A percentile compares a stretch with the other conserved stretches of the same genome.
phyloP scores from a whole-genome alignment of 2,888 invertebrate species.

The Cheilosia vulpina region DNA sequence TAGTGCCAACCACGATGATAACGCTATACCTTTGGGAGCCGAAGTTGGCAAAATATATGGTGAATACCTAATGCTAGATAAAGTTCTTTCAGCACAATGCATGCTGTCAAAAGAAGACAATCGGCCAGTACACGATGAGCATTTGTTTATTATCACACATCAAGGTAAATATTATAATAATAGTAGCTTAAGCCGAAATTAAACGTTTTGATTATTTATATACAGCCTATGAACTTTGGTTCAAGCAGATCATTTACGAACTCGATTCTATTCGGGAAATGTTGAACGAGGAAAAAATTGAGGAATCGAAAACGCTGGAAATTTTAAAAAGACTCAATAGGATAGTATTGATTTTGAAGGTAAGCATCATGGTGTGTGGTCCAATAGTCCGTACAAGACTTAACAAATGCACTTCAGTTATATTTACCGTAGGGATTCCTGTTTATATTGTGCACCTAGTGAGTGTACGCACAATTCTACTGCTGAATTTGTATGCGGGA shows the following conservation, averaged over 20 bases:
- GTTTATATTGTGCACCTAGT: too few species aligned
- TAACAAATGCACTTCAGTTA: too few species aligned
- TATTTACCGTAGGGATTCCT: too few species aligned
- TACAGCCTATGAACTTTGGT: slow-evolving; percentile 99
- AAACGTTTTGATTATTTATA: background rate
- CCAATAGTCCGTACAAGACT: too few species aligned
- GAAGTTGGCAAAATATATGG: slow-evolving; percentile 94
- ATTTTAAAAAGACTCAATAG: slow-evolving; percentile 96
- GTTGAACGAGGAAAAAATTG: slow-evolving; percentile 90
- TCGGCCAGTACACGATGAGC: slow-evolving; percentile 96
- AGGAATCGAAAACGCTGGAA: slow-evolving; percentile 96
- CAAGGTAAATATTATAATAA: slow-evolving; percentile 90
- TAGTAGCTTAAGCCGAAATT: background rate
- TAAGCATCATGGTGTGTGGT: slow-evolving; percentile 81
- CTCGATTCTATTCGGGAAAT: slow-evolving; percentile 95
- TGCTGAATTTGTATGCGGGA: too few species aligned
- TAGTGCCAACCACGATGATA: slow-evolving; percentile 79
- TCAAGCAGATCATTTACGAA: slow-evolving; percentile 99
- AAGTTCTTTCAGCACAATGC: slow-evolving; percentile 91
- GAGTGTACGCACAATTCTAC: too few species aligned
- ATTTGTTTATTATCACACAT: slow-evolving; percentile 98
- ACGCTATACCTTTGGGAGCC: slow-evolving; percentile 85
- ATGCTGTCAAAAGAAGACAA: slow-evolving; percentile 90
- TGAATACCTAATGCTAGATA: slow-evolving; percentile 95
- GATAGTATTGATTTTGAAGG: slow-evolving; percentile 96